Evolutionary conservation across 2,888 invertebrate genomes (phyloP).

Genomic region (Cantharis rustica): DNA sequence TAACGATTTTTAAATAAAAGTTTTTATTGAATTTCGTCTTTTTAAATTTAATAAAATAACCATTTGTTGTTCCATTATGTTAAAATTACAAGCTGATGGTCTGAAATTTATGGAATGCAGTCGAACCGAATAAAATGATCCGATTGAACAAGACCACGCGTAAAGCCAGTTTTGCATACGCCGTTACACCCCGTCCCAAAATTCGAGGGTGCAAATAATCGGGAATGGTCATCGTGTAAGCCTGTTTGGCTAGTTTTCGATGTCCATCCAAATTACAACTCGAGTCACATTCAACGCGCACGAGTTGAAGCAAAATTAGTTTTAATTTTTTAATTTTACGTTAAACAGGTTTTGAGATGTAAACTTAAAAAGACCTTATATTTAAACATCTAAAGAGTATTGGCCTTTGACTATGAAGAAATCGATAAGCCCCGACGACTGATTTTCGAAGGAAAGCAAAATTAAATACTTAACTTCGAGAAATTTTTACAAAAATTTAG

Average conservation of each 20-base stretch:
- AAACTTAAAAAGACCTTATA: too few relatives aligned
- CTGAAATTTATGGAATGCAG: not conserved
- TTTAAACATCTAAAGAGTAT: too few relatives aligned
- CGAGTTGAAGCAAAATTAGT: too few relatives aligned
- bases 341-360: too few relatives aligned
- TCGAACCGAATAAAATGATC: not conserved
- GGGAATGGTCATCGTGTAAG: not conserved
- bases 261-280: not conserved
- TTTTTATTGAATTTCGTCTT: not conserved
- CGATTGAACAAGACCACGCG: slow-evolving; percentile 26
- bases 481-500: too few relatives aligned
- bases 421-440: too few relatives aligned
- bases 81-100: not conserved
- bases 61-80: not conserved
- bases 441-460: too few relatives aligned
- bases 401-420: too few relatives aligned
- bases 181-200: not conserved
- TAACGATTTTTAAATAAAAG: not conserved
- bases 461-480: too few relatives aligned
- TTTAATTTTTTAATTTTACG: too few relatives aligned
- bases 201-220: not conserved
- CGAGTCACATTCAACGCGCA: not conserved
- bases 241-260: not conserved
- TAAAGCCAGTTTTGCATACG: slow-evolving; percentile 17
- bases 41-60: not conserved